Evolutionary conservation across 2,113 vertebrate species (phyloP), one percentile per base, ranked within the genome.

Genomic region (Phalacrocorax brasilianus): DNA sequence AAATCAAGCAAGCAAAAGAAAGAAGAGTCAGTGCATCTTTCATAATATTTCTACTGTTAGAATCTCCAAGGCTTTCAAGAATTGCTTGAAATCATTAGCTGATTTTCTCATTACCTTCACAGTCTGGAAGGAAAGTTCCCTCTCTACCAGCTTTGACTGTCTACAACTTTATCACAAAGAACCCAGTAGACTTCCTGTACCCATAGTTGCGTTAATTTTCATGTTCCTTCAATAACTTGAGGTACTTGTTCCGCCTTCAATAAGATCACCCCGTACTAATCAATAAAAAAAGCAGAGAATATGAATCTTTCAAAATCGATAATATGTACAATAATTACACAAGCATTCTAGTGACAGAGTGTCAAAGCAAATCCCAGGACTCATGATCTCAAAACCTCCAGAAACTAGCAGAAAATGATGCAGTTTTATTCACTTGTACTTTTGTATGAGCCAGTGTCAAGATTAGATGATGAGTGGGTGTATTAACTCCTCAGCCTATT

Each of bases 291-390:
- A 30, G 63, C 68, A 75, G 95, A 92, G 97, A 95, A 96, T 96
- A 94, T 93, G 96, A 98, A 97, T 96, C 92, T 96, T 97, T 95
- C 93, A 91, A 89, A 97, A 97, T 98, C 93, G 30, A 97, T 97
- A 97, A 94, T 91, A 94, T 42, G 61, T 95, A 88, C 91, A 97
- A 93, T 98, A 98, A 98, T 97, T 96, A 97, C 72, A 80, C 61
- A 85, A 95, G 47, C 77, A 90, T 85, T 85, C 45, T 90, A 94
- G 76, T 30, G 67, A 96, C 88, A 68, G 72, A 75, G 56, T 70
- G 68, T 67, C 73, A 93, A 90, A 96, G 83, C 28, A 97, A 98
- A 93, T 96, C 70, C 66, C 88, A 91, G 81, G 90, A 62, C 85
- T 85, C 28, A 7, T 30, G 66, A 80, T 88, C 77, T 71, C 50